phyloP scores from a whole-genome alignment of 2,888 invertebrate genomes.

The Dolichopus griseipennis region DNA sequence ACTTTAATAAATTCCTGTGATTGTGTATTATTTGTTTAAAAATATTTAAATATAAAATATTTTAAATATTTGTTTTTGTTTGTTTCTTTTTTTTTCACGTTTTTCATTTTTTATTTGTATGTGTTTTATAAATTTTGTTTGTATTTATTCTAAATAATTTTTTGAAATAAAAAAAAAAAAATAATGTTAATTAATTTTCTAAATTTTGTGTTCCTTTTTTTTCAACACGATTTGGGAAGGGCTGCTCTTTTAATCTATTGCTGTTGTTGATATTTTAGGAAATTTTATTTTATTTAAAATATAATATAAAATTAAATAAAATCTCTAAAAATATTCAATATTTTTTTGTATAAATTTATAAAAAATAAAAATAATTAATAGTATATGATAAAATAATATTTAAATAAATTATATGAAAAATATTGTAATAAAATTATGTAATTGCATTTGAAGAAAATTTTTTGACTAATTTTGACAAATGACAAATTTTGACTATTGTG shows the following conservation, averaged over 20 bases:
- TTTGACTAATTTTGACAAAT: no score
- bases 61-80: neutral
- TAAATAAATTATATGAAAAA: no score
- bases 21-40: neutral
- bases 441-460: no score
- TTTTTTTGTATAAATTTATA: no score
- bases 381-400: no score
- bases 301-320: neutral
- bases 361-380: no score
- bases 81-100: neutral
- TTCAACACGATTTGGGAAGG: neutral
- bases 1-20: no score
- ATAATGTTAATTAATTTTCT: neutral
- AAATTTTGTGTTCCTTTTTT: neutral
- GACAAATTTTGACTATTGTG: no score
- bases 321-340: no score
- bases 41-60: neutral
- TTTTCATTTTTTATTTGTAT: neutral
- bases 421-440: no score
- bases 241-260: slow-evolving; percentile 6
- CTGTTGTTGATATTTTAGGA: neutral
- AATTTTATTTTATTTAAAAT: neutral
- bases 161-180: neutral
- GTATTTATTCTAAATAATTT: neutral
- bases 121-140: neutral